phyloP scores from a whole-genome alignment of 2,888 invertebrate species.

The Drosophila paracracens region DNA sequence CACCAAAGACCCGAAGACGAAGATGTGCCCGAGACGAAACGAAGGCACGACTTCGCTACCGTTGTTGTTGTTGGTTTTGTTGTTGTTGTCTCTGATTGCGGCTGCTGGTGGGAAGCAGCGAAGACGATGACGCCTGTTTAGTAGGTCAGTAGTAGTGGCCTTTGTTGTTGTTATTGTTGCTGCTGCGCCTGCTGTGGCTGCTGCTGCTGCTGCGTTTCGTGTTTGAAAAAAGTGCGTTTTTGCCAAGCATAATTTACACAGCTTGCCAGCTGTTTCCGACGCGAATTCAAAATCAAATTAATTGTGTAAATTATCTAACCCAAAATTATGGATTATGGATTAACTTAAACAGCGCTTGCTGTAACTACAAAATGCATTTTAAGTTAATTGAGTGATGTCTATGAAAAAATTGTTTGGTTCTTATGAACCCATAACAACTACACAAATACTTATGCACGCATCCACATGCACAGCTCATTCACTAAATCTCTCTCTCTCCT shows the following conservation, averaged over 20 bases:
- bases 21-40: conserved; percentile 54
- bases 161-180: conserved; percentile 41
- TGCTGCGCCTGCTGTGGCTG: conserved; percentile 6
- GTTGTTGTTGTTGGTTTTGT: conserved; percentile 12
- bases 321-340: not conserved
- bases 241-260: conserved; percentile 10
- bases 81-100: conserved; percentile 24
- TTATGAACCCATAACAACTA: not conserved
- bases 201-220: conserved; percentile 32
- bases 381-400: not conserved
- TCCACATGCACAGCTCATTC: conserved; percentile 15
- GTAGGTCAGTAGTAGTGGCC: conserved; percentile 84
- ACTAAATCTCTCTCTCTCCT: conserved; percentile 27
- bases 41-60: conserved; percentile 52
- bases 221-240: conserved; percentile 31
- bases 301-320: not conserved
- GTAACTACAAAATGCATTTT: not conserved
- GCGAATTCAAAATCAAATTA: not conserved
- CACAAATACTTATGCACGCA: not conserved
- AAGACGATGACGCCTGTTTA: conserved; percentile 67
- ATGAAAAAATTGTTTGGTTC: not conserved
- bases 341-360: not conserved
- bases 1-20: conserved; percentile 51
- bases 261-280: conserved; percentile 25
- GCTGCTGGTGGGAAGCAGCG: conserved; percentile 47